Evolutionary conservation across 1,140 invertebrate genomes (phyloP), one percentile per base, ranked within the genome.

Genomic region (Cyclina sinensis): DNA sequence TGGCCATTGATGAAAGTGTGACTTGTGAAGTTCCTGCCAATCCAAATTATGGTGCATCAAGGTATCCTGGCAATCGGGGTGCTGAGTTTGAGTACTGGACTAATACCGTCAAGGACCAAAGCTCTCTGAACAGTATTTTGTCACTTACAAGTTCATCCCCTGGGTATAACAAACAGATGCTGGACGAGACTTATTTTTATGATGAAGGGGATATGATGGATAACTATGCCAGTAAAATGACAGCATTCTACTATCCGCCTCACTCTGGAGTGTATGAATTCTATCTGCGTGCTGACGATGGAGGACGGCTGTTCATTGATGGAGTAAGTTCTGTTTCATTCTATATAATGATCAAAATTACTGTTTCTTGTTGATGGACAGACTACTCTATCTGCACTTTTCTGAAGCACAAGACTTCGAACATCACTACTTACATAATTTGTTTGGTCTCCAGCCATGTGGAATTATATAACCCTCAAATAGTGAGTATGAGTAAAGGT

Each of bases 71-170:
- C 27, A 73, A 39, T 39, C 43, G 86, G 24, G 86, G 86, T 35
- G 37, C 83, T 9, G 59, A 32, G 11, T 83, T 74, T 35, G 79
- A 88, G 48, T 82, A 82, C 65, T 88, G 86, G 86, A 81, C 35
- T 32, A 57, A 3, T 16, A 57, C 43, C 27, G 9, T 0, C 16
- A 46, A 24, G 0, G 27, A 74, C 24, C 12, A 76, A 27, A 46
- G 43, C 30, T 14, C 24, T 27, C 27, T 2, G n/a, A 43, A 27
- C 27, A 14, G 14, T 62, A 80, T 88, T 16, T 21, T 27, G n/a
- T 3, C n/a, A n/a, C 43, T 88, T 14, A 83, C 32, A 0, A 76
- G 62, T 30, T 74, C 79, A 16, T 37, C 37, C 14, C 0, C 79
- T 32, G 68, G 68, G 12, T 83, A 82, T 39, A 30, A 57, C n/a